Evolutionary conservation across 1,140 invertebrate species (phyloP), one percentile per base, ranked within the genome.

Genomic region (Apis florea): DNA sequence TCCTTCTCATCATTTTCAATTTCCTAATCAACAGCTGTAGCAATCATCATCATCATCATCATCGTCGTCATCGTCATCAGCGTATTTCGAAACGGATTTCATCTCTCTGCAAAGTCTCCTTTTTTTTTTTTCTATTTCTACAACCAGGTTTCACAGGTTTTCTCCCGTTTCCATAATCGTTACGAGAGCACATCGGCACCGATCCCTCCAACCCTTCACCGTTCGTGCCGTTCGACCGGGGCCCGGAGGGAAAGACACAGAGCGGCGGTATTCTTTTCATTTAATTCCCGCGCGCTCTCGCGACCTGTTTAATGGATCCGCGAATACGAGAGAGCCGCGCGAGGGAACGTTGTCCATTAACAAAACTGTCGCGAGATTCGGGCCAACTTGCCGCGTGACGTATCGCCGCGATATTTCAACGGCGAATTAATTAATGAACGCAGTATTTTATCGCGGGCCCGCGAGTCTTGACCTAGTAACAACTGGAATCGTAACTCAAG

Each of bases 341-440:
- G 19, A 61, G 59, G 69, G 69, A 79, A 75, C 79, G 61, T 11
- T 81, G 71, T 81, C 79, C 79, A 81, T 81, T 81, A 81, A 81
- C 79, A 67, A 67, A 81, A 81, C 71, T 81, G 79, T 81, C 79
- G 79, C 79, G 72, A 75, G 79, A 81, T 81, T 58, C 72, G 79
- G 54, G 63, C 63, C 64, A 81, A 75, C 79, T 81, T 81, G 53
- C 47, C 72, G 19, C 31, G 24, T 75, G 79, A 81, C 71, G 21
- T 72, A 81, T 81, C 61, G 72, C 54, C 19, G 54, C 63, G 61
- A 75, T 75, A 75, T 81, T 75, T 81, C 79, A 81, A 53, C 71
- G 71, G 53, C 51, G 72, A 81, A 81, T 81, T 75, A 81, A 81
- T 81, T 81, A 81, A 81, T 81, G 63, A 81, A 81, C 61, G 79